Percentiles rank a stretch among this genome's conserved stretches.
These are phyloP conservation scores for Romanogobio albipinnatus DNA, from an alignment of 2,113 vertebrate species.

Conservation along the genomic window DNA sequence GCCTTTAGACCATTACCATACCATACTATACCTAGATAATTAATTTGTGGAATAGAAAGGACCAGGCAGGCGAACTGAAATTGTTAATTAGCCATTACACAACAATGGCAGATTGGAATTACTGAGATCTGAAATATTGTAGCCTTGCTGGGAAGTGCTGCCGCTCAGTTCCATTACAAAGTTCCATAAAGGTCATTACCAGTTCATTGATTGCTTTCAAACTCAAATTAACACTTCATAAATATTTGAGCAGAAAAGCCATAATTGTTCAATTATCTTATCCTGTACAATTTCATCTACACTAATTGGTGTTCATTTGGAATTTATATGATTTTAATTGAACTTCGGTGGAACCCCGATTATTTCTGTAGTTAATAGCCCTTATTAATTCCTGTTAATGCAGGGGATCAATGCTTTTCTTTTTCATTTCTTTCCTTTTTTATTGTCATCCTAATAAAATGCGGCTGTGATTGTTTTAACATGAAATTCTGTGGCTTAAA, in stretches of 20 bases:
- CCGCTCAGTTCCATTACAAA: slow-evolving; percentile 41
- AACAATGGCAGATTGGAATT: slow-evolving; percentile 9
- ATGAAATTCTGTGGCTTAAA: not conserved
- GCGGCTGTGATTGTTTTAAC: slow-evolving; percentile 17
- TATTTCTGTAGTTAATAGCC: slow-evolving; percentile 68
- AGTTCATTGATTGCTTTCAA: slow-evolving; percentile 61
- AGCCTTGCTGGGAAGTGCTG: not conserved
- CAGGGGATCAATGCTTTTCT: slow-evolving; percentile 53
- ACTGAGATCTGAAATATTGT: slow-evolving; percentile 32
- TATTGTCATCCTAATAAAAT: slow-evolving; percentile 7
- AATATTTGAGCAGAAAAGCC: slow-evolving; percentile 71
- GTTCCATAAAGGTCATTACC: slow-evolving; percentile 50
- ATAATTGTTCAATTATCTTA: slow-evolving; percentile 73
- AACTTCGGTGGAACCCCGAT: slow-evolving; percentile 65
- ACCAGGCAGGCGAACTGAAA: slow-evolving; percentile 2
- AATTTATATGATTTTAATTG: slow-evolving; percentile 78
- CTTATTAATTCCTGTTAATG: slow-evolving; percentile 61
- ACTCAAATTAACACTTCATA: slow-evolving; percentile 67
- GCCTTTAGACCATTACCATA: slow-evolving; percentile 16
- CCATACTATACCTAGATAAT: slow-evolving; percentile 5
- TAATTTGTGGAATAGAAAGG: slow-evolving; percentile 8
- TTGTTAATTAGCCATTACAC: slow-evolving; percentile 47
- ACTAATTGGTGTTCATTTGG: slow-evolving; percentile 75
- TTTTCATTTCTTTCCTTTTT: slow-evolving; percentile 23
- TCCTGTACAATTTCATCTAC: slow-evolving; percentile 68